Conservation (phyloP, 2,113 vertebrate genomes). For the Sula dactylatra region DNA sequence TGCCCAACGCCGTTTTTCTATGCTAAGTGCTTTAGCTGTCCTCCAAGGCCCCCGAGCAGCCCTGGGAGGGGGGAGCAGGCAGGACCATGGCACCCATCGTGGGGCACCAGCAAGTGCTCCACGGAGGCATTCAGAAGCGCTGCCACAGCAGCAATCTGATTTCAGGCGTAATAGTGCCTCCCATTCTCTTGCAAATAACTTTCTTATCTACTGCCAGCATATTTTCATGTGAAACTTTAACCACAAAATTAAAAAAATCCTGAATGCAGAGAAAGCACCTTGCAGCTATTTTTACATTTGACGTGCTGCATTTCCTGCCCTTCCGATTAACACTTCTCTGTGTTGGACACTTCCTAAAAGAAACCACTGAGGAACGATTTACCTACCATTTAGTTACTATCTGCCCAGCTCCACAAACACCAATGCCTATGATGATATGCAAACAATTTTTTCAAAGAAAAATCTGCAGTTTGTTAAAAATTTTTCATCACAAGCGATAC, state of each 20-base stretch:
- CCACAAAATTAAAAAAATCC: constrained; percentile 28
- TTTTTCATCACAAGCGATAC: background rate
- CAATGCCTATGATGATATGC: background rate
- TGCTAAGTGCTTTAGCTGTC: fast-evolving
- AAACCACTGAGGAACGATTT: constrained; percentile 7
- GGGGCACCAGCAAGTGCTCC: background rate
- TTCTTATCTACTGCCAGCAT: constrained; percentile 38
- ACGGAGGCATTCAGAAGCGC: fast-evolving
- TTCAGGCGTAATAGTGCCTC: background rate
- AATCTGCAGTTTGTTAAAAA: background rate
- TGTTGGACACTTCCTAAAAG: background rate
- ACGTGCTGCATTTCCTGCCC: background rate
- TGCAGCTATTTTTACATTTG: constrained; percentile 41
- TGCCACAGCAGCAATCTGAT: background rate
- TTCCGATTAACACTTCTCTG: background rate
- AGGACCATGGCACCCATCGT: fast-evolving
- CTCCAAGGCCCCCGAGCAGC: background rate
- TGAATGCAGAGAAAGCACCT: constrained; percentile 28
- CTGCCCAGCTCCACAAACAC: background rate
- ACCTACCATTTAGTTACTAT: background rate
- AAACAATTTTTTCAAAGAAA: background rate
- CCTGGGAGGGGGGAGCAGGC: background rate
- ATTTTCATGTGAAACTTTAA: constrained; percentile 47
- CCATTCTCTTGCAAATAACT: constrained; percentile 25
- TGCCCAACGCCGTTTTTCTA: fast-evolving